Percentiles rank a stretch among this genome's conserved stretches.
phyloP scores from a whole-genome alignment of 1,140 invertebrate species.

The Bombus haemorrhoidalis region DNA sequence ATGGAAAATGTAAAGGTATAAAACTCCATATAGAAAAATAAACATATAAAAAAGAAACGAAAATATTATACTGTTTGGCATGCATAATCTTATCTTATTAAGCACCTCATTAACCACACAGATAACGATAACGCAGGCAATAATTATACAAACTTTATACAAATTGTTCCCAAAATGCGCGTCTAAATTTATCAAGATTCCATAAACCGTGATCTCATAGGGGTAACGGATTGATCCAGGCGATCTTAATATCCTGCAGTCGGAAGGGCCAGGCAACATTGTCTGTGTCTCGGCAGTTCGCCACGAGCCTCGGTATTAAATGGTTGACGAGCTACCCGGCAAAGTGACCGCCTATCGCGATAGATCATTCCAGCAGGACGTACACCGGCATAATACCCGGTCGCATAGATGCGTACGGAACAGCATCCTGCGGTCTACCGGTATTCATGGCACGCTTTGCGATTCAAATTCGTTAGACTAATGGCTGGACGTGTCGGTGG shows the following conservation, averaged over 20 bases:
- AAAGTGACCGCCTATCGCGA: conserved; percentile 26
- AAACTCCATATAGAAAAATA: no score
- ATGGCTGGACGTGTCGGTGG: conserved; percentile 42
- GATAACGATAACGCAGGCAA: no score
- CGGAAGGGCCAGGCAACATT: conserved; percentile 2
- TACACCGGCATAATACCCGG: conserved; percentile 11
- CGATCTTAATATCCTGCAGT: conserved; percentile 15
- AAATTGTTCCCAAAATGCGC: no score
- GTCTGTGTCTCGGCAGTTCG: not conserved
- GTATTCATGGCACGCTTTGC: conserved; percentile 55
- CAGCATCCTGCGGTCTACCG: conserved; percentile 10
- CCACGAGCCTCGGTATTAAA: conserved; percentile 32
- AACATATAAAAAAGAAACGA: no score
- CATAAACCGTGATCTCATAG: conserved; percentile 11
- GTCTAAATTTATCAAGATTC: conserved; percentile 5
- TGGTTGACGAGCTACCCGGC: conserved; percentile 25
- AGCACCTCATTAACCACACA: no score
- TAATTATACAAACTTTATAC: no score
- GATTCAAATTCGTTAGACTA: conserved; percentile 58
- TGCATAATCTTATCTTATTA: no score
- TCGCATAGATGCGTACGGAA: not conserved
- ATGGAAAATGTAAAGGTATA: no score
- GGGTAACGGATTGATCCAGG: conserved; percentile 1
- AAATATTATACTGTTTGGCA: no score
- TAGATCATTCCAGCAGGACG: conserved; percentile 16